Conservation (phyloP, 2,113 vertebrate genomes). For the Bostrychus sinensis region DNA sequence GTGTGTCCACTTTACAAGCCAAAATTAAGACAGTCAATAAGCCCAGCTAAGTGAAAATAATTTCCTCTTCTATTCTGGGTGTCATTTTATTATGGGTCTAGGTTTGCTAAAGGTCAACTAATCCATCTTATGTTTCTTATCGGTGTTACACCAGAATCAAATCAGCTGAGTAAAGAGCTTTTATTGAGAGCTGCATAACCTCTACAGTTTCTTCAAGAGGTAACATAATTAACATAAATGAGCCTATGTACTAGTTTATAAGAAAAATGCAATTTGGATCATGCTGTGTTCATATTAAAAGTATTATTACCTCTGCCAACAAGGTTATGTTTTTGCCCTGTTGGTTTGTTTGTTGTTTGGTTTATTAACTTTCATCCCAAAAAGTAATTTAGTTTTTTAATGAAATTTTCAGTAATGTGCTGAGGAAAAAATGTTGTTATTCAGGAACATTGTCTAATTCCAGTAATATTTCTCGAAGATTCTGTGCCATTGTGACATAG, state of each 20-base stretch:
- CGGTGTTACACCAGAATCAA: slow-evolving; percentile 3
- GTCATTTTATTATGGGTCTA: not conserved
- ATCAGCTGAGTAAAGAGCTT: not conserved
- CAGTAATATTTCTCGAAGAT: too few relatives aligned
- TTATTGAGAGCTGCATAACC: slow-evolving; percentile 14
- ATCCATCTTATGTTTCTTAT: not conserved
- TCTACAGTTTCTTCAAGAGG: slow-evolving; percentile 13
- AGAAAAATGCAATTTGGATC: too few relatives aligned
- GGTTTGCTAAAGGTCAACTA: not conserved
- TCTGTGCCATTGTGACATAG: too few relatives aligned
- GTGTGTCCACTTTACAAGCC: not conserved
- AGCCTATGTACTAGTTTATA: not conserved
- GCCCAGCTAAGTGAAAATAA: slow-evolving; percentile 3
- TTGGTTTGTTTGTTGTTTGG: too few relatives aligned
- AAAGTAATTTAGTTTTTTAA: too few relatives aligned
- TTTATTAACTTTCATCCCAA: too few relatives aligned
- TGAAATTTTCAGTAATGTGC: too few relatives aligned
- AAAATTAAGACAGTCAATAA: slow-evolving; percentile 6
- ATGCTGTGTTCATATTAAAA: too few relatives aligned
- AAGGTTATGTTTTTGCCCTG: too few relatives aligned
- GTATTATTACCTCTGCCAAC: too few relatives aligned
- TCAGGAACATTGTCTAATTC: too few relatives aligned
- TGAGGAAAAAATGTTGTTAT: too few relatives aligned
- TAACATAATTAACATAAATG: not conserved
- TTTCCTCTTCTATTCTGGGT: not conserved